Percentiles rank a stretch among this genome's conserved stretches.
Evolutionary conservation across 2,113 vertebrate genomes (phyloP).

Genomic region (Pithys albifrons): DNA sequence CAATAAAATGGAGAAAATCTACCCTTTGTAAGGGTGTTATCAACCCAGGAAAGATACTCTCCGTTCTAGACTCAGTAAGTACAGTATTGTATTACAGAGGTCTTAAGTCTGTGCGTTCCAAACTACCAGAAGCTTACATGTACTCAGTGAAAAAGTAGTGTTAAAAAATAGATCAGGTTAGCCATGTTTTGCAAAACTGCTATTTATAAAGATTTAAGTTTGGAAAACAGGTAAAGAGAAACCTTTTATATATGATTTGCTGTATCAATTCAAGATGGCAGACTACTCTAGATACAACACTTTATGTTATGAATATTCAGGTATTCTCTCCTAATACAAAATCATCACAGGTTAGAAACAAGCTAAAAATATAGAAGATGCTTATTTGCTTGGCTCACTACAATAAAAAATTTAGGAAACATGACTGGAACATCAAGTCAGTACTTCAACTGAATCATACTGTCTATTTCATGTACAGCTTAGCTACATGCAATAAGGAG

Average conservation of each 20-base stretch:
- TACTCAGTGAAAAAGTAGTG: not conserved
- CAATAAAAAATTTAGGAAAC: not conserved
- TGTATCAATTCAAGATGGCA: not conserved
- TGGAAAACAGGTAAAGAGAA: not conserved
- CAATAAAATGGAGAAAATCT: not conserved
- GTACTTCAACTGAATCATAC: not conserved
- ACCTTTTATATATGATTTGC: not conserved
- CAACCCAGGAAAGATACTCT: not conserved
- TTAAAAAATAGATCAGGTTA: not conserved
- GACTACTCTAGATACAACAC: not conserved
- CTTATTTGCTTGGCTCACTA: not conserved
- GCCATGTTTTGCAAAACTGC: not conserved
- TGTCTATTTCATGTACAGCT: not conserved
- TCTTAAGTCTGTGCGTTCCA: not conserved
- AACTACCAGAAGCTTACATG: not conserved
- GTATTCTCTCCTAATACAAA: not conserved
- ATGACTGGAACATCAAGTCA: accelerated
- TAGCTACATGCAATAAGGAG: not conserved
- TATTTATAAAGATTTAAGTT: not conserved
- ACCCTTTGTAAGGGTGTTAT: not conserved
- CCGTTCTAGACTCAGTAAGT: not conserved
- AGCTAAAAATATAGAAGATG: not conserved
- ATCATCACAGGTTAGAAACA: not conserved
- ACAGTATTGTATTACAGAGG: not conserved
- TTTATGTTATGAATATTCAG: not conserved